Conservation (phyloP, 2,888 invertebrate genomes). For the Mythimna ferrago region DNA sequence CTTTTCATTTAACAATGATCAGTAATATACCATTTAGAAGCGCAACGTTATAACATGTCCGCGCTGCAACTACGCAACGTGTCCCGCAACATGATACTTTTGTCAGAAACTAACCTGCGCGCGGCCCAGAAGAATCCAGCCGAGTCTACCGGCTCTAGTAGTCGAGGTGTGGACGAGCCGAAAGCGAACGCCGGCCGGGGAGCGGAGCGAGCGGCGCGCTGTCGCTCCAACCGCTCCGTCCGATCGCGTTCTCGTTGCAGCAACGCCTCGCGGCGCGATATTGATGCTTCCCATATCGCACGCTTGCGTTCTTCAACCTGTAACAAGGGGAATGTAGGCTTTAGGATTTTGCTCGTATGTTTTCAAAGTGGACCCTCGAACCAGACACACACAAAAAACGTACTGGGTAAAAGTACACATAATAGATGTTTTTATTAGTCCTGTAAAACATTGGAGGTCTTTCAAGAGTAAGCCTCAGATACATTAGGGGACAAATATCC, state of each 20-base stretch:
- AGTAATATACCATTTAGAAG: not conserved
- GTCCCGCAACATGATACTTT: not conserved
- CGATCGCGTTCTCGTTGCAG: conserved; percentile 96
- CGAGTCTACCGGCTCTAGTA: conserved; percentile 95
- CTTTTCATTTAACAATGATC: conserved; percentile 18
- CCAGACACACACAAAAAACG: not conserved
- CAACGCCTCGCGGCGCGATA: conserved; percentile 96
- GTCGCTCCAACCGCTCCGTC: conserved; percentile 95
- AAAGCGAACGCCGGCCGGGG: conserved; percentile 95
- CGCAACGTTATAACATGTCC: conserved; percentile 5
- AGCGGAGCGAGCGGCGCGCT: conserved; percentile 93
- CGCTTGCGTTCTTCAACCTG: conserved; percentile 97
- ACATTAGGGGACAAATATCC: no score
- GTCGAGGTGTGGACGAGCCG: conserved; percentile 97
- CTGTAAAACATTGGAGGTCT: not conserved
- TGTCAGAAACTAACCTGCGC: conserved; percentile 90
- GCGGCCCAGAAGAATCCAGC: conserved; percentile 96
- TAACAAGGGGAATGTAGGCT: conserved; percentile 28
- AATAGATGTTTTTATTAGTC: not conserved
- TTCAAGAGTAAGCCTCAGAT: no score
- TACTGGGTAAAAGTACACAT: not conserved
- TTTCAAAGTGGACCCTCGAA: not conserved
- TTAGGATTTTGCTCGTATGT: conserved; percentile 1
- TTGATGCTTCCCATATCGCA: conserved; percentile 97
- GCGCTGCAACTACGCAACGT: conserved; percentile 7